phyloP scores from a whole-genome alignment of 2,888 invertebrate species.

The Pollenia amentaria region DNA sequence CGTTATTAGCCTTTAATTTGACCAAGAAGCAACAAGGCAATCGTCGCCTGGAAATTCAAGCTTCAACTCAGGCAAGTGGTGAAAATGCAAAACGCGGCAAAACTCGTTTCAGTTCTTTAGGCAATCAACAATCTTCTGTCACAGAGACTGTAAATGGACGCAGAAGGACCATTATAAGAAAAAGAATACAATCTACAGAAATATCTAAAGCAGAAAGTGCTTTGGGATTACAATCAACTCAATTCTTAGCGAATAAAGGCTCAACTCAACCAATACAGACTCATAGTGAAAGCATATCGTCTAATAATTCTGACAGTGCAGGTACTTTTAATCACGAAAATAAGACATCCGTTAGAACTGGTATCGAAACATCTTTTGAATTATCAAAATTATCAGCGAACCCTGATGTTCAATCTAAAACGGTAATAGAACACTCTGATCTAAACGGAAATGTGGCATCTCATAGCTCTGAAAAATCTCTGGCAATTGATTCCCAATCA shows the following conservation, averaged over 20 bases:
- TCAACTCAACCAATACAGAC: background rate
- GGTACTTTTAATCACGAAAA: no score
- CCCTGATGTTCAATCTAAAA: no score
- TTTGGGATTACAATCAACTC: background rate
- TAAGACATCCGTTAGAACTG: no score
- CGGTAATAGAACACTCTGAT: no score
- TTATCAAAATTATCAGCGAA: no score
- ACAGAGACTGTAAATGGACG: conserved; percentile 27
- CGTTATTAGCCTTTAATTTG: conserved; percentile 77
- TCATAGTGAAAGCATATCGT: background rate
- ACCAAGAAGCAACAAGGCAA: conserved; percentile 71
- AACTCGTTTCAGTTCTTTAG: background rate
- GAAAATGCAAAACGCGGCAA: background rate
- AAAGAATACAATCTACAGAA: conserved; percentile 41
- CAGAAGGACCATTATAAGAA: conserved; percentile 40
- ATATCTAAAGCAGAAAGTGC: background rate
- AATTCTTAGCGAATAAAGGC: background rate
- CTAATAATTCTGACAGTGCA: background rate
- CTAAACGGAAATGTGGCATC: no score
- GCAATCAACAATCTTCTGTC: background rate
- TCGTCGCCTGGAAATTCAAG: background rate
- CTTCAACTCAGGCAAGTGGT: background rate
- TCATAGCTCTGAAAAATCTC: background rate
- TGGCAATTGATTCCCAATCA: no score
- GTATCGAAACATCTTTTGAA: no score